Conservation (phyloP, 2,888 invertebrate genomes). For the Calliopum simillimum region DNA sequence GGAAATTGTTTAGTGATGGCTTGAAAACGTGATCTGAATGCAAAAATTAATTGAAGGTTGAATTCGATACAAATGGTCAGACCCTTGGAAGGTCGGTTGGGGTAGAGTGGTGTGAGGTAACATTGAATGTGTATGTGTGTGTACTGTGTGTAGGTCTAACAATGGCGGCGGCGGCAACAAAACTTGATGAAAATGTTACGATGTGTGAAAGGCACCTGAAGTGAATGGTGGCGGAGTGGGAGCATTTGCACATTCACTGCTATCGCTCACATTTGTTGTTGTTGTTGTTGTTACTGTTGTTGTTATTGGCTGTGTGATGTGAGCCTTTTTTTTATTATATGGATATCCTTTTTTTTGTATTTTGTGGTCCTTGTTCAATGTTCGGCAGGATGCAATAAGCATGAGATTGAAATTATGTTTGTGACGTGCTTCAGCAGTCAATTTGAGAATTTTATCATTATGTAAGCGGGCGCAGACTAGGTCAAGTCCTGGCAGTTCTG, state of each 20-base stretch:
- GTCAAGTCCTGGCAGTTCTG: slow-evolving; percentile 25
- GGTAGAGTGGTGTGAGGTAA: not conserved
- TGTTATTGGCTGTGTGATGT: not conserved
- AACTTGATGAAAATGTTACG: slow-evolving; percentile 28
- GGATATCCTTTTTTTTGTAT: not conserved
- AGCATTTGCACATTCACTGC: slow-evolving; percentile 35
- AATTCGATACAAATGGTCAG: not conserved
- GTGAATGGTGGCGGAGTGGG: not conserved
- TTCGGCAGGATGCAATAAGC: slow-evolving; percentile 14
- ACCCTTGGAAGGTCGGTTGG: not conserved
- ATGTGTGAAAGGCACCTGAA: slow-evolving; percentile 35
- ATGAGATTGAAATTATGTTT: slow-evolving; percentile 27
- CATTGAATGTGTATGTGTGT: too few species aligned
- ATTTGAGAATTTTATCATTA: slow-evolving; percentile 33
- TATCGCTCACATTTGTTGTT: slow-evolving; percentile 4
- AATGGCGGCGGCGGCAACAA: not conserved
- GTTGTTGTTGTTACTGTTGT: too few species aligned
- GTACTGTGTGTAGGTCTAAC: too few species aligned
- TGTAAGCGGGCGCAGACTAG: slow-evolving; percentile 22
- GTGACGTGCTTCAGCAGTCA: slow-evolving; percentile 38
- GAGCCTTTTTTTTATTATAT: not conserved
- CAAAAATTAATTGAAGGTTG: slow-evolving; percentile 8
- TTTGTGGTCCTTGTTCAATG: not conserved
- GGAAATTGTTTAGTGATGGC: slow-evolving; percentile 62
- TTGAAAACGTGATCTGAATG: slow-evolving; percentile 32